These are phyloP conservation scores for Syritta pipiens DNA, from an alignment of 2,888 invertebrate species.

Conservation along the genomic window DNA sequence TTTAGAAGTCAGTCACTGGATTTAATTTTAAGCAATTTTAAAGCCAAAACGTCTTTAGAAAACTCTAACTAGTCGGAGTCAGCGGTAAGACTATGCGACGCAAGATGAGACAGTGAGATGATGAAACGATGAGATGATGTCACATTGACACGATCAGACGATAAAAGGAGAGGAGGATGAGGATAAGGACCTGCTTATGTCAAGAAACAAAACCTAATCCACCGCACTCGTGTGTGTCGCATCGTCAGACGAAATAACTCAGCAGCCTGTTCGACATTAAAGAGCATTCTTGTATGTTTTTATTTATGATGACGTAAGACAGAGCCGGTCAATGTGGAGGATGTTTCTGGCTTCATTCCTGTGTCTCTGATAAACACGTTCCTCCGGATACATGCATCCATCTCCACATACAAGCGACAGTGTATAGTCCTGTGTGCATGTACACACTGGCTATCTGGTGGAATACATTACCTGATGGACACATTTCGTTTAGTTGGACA, in stretches of 20 bases:
- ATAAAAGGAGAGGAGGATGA: no score
- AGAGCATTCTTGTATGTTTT: neutral
- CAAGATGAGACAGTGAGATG: no score
- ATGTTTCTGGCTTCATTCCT: conserved; percentile 10
- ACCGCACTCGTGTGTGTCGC: neutral
- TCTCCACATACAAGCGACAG: no score
- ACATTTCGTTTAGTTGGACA: conserved; percentile 38
- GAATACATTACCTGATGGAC: conserved; percentile 40
- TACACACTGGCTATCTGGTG: conserved; percentile 15
- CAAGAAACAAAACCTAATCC: no score
- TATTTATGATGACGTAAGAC: conserved; percentile 1
- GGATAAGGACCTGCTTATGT: no score
- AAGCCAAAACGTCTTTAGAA: no score
- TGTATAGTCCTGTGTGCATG: neutral
- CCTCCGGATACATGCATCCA: neutral
- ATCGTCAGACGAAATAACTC: neutral
- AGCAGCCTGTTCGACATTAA: conserved; percentile 4
- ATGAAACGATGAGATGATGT: no score
- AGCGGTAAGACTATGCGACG: no score
- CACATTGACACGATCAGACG: no score
- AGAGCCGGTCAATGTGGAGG: conserved; percentile 12
- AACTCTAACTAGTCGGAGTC: no score
- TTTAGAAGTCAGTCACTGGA: no score
- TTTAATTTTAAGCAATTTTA: no score
- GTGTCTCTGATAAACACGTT: conserved; percentile 11